Base-by-base conservation (phyloP, 2,888 invertebrate species). In the Pycnomerus fuliginosus region DNA sequence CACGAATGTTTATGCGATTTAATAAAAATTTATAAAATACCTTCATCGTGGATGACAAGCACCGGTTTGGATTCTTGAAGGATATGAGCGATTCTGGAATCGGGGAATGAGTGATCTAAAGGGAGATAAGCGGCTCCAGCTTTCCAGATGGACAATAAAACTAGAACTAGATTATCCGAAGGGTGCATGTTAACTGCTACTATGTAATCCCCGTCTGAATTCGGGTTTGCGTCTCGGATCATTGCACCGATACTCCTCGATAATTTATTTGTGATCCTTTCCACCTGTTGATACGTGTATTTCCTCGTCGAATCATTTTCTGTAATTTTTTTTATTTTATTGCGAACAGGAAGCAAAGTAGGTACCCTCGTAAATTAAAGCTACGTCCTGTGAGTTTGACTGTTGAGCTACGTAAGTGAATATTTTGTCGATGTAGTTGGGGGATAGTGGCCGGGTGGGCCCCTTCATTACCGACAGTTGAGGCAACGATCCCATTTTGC, bases 71-170 rank as follows among this genome's bases (percentile, higher is more conserved):
- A 79, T 65, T 90, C 90, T 12, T 77, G 73, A 8, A 91, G 66
- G 37, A 92, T 90, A 60, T 90, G 88, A 12, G 81, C 77, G 28
- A 90, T 79, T 53, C 92, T 78, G 1, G 80, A 78, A 15, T 78
- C 78, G 0, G 92, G 91, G 53, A 79, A 79, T 20, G 76, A 78
- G 0, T 83, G 80, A 64, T 91, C 91, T 58, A 93, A 75, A 0
- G 93, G 92, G 36, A 92, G 74, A 71, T 93, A 93, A 0, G 90
- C 87, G 10, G 86, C 87, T 0, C 92, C 91, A 0, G 85, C 77
- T 72, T 91, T 90, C 80, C 89, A 83, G 34, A 85, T 80, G 0
- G 87, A 82, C 47, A 92, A 68, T 12, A 93, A 70, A 0, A 83
- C 73, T 16, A 80, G 74, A 4, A 90, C 78, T 41, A 87, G 65